phyloP scores from a whole-genome alignment of 2,797 vertebrate species.

The Hybognathus amarus region DNA sequence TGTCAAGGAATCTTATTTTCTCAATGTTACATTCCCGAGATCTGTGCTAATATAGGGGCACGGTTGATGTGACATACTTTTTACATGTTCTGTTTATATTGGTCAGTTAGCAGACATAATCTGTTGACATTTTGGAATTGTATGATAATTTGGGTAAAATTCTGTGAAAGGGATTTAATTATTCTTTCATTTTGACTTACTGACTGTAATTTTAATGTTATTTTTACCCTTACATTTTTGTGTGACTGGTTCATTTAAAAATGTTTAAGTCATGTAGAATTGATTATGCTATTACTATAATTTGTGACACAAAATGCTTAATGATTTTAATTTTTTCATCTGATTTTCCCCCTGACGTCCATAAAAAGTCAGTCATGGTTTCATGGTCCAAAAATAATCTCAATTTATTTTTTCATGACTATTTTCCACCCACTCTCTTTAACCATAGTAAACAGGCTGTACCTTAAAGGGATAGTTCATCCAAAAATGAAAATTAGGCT shows the following conservation, averaged over 20 bases:
- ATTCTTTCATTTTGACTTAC: background rate
- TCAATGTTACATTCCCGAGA: constrained; percentile 8
- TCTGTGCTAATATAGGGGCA: constrained; percentile 4
- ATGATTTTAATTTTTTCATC: background rate
- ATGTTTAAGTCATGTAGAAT: background rate
- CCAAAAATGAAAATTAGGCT: too few relatives aligned
- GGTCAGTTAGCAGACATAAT: background rate
- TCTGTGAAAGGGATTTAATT: background rate
- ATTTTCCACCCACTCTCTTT: background rate
- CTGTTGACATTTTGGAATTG: background rate
- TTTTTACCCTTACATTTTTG: background rate
- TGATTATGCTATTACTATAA: background rate
- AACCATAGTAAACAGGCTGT: background rate
- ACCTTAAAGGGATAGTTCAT: background rate
- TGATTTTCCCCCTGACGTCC: background rate
- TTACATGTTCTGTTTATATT: background rate
- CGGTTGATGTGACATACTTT: background rate
- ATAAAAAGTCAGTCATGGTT: background rate
- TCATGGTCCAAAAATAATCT: background rate
- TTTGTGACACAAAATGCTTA: background rate
- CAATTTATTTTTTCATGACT: background rate
- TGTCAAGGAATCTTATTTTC: constrained; percentile 21
- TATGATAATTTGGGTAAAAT: background rate
- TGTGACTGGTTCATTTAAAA: background rate
- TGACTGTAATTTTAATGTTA: background rate